Evolutionary conservation across 1,140 invertebrate genomes (phyloP).

Genomic region (Anagrus nilaparvatae): DNA sequence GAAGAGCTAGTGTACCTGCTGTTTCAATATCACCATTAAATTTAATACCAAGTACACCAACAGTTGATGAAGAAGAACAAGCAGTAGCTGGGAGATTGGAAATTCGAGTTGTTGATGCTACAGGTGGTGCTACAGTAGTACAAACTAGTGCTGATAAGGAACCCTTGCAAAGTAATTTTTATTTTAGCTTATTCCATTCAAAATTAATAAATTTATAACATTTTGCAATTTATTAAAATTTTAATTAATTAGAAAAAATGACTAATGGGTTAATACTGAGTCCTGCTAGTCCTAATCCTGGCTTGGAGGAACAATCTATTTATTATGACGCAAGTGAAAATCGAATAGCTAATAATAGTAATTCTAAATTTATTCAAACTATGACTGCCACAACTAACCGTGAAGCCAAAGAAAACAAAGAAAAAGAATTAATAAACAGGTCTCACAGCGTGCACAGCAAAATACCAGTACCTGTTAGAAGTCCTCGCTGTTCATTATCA

Average conservation of each 20-base stretch:
- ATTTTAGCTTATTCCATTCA: conserved; percentile 1
- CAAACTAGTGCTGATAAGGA: conserved; percentile 39
- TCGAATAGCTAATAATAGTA: conserved; percentile 24
- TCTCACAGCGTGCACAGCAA: conserved; percentile 36
- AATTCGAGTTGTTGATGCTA: conserved; percentile 60
- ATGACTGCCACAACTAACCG: conserved; percentile 19
- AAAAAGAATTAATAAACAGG: conserved; percentile 27
- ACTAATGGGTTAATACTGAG: conserved; percentile 42
- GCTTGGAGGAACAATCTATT: conserved; percentile 48
- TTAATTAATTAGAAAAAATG: conserved; percentile 32
- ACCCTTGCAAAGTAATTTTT: conserved; percentile 32
- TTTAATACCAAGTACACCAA: conserved; percentile 22
- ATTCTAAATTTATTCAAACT: conserved; percentile 21
- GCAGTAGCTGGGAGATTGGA: conserved; percentile 69
- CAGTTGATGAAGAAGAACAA: conserved; percentile 39
- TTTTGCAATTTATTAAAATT: background rate
- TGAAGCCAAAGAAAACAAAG: conserved; percentile 34
- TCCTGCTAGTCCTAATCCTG: conserved; percentile 43
- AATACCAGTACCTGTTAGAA: conserved; percentile 42
- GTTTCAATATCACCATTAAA: conserved; percentile 24
- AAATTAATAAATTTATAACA: background rate
- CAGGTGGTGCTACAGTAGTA: conserved; percentile 39
- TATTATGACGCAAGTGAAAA: conserved; percentile 56
- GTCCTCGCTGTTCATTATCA: conserved; percentile 38
- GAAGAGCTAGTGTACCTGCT: conserved; percentile 32